Conservation (phyloP, 1,140 invertebrate genomes). For the Matsumurasca onukii region DNA sequence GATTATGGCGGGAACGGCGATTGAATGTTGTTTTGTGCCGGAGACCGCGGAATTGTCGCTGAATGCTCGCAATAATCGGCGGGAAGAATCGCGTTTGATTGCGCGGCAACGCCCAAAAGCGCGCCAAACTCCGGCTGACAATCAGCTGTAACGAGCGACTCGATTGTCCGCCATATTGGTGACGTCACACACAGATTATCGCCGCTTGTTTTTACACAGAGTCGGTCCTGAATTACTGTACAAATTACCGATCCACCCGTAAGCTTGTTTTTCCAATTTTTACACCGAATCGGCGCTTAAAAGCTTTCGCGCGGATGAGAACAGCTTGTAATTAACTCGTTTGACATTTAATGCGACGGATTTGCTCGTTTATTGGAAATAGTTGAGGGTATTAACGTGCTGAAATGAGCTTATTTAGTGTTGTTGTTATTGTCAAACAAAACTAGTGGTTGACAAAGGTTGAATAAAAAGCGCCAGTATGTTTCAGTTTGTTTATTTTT, state of each 20-base stretch:
- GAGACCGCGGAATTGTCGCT: background rate
- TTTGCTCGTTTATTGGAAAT: conserved; percentile 1
- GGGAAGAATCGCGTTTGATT: conserved; percentile 23
- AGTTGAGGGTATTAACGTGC: too few species aligned
- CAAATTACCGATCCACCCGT: conserved; percentile 14
- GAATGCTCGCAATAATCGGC: conserved; percentile 23
- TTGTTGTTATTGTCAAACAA: too few species aligned
- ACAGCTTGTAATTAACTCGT: conserved; percentile 18
- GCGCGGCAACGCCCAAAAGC: conserved; percentile 21
- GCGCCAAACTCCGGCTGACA: conserved; percentile 8
- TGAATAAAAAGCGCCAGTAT: too few species aligned
- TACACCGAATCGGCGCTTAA: conserved; percentile 12
- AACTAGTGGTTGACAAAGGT: too few species aligned
- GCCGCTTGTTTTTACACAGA: background rate
- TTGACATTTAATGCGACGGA: conserved; percentile 11
- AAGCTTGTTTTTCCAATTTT: conserved; percentile 9
- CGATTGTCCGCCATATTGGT: conserved; percentile 18
- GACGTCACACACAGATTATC: conserved; percentile 1
- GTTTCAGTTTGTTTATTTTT: too few species aligned
- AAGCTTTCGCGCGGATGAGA: conserved; percentile 13
- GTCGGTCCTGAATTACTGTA: background rate
- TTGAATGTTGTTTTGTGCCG: conserved; percentile 24
- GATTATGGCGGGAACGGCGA: conserved; percentile 19
- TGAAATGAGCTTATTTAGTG: too few species aligned
- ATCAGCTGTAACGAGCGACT: conserved; percentile 15